These are phyloP conservation scores for Cliona cf. orientalis DNA, from an alignment of 37 sponge, comb jelly and placozoan genomes.

Conservation along the genomic window DNA sequence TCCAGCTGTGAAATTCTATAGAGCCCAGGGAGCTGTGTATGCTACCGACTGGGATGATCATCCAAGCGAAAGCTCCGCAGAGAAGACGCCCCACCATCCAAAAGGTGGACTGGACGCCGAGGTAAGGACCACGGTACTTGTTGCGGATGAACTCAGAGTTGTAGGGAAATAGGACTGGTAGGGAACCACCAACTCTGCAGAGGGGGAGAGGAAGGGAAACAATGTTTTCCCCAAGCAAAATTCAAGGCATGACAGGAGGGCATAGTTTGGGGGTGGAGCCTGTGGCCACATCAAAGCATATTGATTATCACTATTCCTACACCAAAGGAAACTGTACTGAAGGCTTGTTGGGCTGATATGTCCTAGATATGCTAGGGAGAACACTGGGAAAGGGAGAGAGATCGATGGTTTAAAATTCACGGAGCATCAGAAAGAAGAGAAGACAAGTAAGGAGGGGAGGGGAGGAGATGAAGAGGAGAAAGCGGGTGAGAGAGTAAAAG, in stretches of 20 bases:
- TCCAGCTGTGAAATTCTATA: conserved; percentile 58
- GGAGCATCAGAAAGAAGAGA: neutral
- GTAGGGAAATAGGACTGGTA: conserved; percentile 72
- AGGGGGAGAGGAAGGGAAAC: too few species aligned
- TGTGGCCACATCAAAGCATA: too few species aligned
- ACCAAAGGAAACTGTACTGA: too few species aligned
- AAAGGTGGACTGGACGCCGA: conserved; percentile 54
- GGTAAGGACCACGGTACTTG: conserved; percentile 62
- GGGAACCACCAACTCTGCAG: conserved; percentile 78
- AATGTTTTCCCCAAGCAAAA: too few species aligned
- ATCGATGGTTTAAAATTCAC: neutral
- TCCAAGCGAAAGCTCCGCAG: conserved; percentile 69
- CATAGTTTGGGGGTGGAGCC: too few species aligned
- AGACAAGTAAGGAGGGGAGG: too few species aligned
- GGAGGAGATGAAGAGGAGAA: neutral
- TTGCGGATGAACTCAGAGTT: conserved; percentile 64
- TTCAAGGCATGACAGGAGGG: too few species aligned
- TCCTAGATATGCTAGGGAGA: too few species aligned
- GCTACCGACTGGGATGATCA: conserved; percentile 43
- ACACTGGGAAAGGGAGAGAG: neutral
- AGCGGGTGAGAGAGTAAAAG: too few species aligned
- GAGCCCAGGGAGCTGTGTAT: conserved; percentile 2
- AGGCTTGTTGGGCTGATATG: too few species aligned
- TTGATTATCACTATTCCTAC: too few species aligned
- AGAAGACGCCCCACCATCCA: conserved; percentile 63